phyloP scores from a whole-genome alignment of 2,113 vertebrate species.

The Antennarius striatus region DNA sequence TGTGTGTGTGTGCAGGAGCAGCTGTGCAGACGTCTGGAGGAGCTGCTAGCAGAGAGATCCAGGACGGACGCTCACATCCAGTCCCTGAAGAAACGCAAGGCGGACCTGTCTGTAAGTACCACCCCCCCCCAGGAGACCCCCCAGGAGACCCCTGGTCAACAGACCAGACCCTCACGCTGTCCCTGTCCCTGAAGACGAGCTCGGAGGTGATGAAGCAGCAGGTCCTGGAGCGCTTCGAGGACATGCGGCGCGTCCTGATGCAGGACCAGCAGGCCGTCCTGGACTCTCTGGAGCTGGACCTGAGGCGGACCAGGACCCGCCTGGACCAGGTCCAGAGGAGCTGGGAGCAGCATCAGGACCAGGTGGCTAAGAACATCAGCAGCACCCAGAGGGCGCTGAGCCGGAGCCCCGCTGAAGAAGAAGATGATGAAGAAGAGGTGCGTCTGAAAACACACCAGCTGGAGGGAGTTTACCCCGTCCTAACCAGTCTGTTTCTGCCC shows the following conservation, averaged over 20 bases:
- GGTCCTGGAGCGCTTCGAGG: conserved; percentile 69
- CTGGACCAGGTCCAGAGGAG: conserved; percentile 69
- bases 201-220: conserved; percentile 76
- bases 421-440: conserved; percentile 13
- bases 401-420: conserved; percentile 21
- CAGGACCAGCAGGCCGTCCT: conserved; percentile 65
- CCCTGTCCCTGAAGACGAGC: conserved; percentile 51
- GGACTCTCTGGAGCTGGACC: conserved; percentile 75
- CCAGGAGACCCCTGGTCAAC: no score
- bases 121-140: no score
- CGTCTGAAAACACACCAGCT: no score
- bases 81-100: conserved; percentile 78
- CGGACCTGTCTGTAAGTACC: conserved; percentile 72
- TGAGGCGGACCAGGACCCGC: conserved; percentile 59
- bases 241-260: conserved; percentile 55
- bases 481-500: conserved; percentile 23
- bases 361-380: conserved; percentile 62
- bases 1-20: conserved; percentile 56
- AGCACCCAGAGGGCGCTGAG: conserved; percentile 37
- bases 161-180: no score
- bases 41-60: conserved; percentile 66
- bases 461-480: no score
- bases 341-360: conserved; percentile 70
- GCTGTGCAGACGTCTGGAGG: conserved; percentile 63
- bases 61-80: conserved; percentile 72